These are phyloP conservation scores for Chloroceryle aenea DNA, from an alignment of 2,113 vertebrate species.

Conservation along the genomic window DNA sequence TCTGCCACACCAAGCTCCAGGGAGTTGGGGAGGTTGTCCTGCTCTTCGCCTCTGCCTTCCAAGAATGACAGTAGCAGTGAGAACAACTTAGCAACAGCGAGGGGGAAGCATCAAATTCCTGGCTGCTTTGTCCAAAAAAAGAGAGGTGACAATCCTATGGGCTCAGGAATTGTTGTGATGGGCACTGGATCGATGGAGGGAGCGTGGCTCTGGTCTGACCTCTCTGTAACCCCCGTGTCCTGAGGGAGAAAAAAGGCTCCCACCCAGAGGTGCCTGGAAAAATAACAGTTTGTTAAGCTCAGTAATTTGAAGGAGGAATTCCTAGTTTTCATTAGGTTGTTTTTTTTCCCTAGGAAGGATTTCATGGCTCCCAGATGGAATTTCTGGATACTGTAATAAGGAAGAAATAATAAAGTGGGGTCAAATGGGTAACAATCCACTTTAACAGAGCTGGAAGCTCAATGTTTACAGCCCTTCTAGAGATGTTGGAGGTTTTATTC, in stretches of 20 bases:
- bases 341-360: background rate
- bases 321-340: background rate
- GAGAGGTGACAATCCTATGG: background rate
- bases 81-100: background rate
- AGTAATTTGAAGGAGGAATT: background rate
- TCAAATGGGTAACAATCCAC: background rate
- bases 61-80: background rate
- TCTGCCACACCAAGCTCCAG: background rate
- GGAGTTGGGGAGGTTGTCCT: background rate
- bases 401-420: background rate
- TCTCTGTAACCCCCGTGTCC: background rate
- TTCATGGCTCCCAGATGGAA: background rate
- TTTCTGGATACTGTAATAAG: background rate
- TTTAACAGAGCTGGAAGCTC: background rate
- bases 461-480: background rate
- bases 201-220: background rate
- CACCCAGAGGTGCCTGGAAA: background rate
- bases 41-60: background rate
- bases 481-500: background rate
- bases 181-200: background rate
- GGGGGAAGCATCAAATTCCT: background rate
- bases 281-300: background rate
- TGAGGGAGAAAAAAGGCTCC: background rate
- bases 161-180: background rate
- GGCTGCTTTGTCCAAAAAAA: background rate